A percentile compares a stretch with the other conserved stretches of the same genome.
These are phyloP conservation scores for Serrognathus titanus DNA, from an alignment of 2,888 invertebrate species.

Conservation along the genomic window DNA sequence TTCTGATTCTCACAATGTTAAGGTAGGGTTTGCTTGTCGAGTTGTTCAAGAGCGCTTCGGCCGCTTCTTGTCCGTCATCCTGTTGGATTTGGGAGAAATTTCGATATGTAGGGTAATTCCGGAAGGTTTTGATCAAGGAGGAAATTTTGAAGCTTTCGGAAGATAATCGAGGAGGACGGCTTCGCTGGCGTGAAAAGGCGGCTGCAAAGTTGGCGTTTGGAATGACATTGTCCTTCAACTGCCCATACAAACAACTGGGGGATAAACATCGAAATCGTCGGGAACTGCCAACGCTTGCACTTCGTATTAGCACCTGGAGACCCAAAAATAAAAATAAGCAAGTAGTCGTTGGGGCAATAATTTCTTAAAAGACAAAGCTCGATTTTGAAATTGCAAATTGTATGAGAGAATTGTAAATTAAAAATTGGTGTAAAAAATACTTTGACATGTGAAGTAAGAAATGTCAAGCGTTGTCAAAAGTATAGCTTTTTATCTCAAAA, in stretches of 20 bases:
- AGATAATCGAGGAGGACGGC: not conserved
- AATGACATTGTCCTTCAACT: not conserved
- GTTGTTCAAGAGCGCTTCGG: not conserved
- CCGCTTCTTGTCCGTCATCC: not conserved
- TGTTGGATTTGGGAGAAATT: not conserved
- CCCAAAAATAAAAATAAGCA: not conserved
- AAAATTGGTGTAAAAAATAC: not conserved
- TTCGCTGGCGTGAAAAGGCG: not conserved
- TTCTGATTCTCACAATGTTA: not conserved
- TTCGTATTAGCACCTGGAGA: slow-evolving; percentile 13
- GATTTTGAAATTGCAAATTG: not conserved
- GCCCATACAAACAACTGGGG: not conserved
- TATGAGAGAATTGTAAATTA: no score
- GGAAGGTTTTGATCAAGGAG: not conserved
- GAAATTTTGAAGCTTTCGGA: not conserved
- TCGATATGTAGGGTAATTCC: not conserved
- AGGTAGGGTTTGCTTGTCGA: no score
- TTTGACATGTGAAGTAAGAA: slow-evolving; percentile 4
- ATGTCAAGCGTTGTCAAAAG: slow-evolving; percentile 18
- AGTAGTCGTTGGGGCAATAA: no score
- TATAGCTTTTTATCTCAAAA: no score
- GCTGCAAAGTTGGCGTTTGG: not conserved
- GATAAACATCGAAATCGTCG: slow-evolving; percentile 9
- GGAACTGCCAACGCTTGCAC: slow-evolving; percentile 9
- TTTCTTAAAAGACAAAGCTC: no score